Evolutionary conservation across 1,140 invertebrate species (phyloP).

Genomic region (Nomia melanderi): DNA sequence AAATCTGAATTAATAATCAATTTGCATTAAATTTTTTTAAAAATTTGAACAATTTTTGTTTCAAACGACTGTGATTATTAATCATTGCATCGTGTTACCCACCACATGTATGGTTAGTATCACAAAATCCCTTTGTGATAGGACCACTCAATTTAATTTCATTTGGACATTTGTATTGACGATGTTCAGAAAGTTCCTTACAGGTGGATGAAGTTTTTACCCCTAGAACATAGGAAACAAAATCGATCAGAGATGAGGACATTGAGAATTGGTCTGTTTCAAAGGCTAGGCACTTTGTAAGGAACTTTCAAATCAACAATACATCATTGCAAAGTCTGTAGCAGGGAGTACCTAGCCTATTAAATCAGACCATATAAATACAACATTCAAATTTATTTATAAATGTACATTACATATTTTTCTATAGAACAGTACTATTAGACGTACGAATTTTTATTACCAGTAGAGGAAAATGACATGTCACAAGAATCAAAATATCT

Average conservation of each 20-base stretch:
- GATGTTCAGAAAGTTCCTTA: slow-evolving; percentile 72
- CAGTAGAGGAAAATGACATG: not conserved
- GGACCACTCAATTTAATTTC: slow-evolving; percentile 24
- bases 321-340: slow-evolving; percentile 34
- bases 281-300: slow-evolving; percentile 73
- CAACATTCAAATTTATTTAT: slow-evolving; percentile 34
- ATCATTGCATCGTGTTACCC: slow-evolving; percentile 2
- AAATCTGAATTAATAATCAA: not conserved
- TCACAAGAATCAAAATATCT: not conserved
- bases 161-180: slow-evolving; percentile 19
- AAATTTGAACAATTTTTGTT: slow-evolving; percentile 10
- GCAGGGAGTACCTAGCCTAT: slow-evolving; percentile 70
- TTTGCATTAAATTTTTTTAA: slow-evolving; percentile 14
- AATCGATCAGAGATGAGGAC: slow-evolving; percentile 35
- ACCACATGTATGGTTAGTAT: slow-evolving; percentile 38
- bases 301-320: slow-evolving; percentile 56
- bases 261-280: slow-evolving; percentile 63
- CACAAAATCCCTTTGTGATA: slow-evolving; percentile 19
- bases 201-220: slow-evolving; percentile 74
- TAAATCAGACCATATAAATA: slow-evolving; percentile 61
- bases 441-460: not conserved
- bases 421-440: not conserved
- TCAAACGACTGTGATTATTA: not conserved
- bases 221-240: slow-evolving; percentile 73
- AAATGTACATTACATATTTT: slow-evolving; percentile 7